A percentile compares a stretch with the other conserved stretches of the same genome.
Conservation (phyloP, 2,113 vertebrate genomes). For the Arothron firmamentum region DNA sequence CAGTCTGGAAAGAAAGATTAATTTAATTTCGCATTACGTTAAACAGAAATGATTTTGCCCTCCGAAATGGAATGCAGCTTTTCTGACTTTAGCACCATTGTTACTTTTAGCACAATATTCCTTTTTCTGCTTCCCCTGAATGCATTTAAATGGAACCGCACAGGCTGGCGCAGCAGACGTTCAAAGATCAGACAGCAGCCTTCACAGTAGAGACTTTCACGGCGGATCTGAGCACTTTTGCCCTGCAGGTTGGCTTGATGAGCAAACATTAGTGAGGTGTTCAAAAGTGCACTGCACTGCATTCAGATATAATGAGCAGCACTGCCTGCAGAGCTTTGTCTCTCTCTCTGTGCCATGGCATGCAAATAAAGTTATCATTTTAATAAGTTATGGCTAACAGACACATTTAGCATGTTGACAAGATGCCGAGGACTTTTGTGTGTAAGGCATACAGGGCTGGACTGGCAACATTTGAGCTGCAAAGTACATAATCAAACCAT, state of each 20-base stretch:
- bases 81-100: neutral
- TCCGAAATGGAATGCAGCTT: neutral
- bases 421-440: conserved; percentile 31
- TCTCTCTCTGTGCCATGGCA: conserved; percentile 22
- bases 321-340: conserved; percentile 37
- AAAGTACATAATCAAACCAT: neutral
- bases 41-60: too few species aligned
- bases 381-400: conserved; percentile 39
- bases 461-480: neutral
- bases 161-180: neutral
- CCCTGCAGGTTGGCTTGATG: conserved; percentile 51
- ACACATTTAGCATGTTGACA: conserved; percentile 44
- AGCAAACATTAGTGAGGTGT: conserved; percentile 49
- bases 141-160: neutral
- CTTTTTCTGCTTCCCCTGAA: neutral
- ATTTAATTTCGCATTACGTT: too few species aligned
- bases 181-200: neutral
- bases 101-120: neutral
- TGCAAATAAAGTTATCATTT: conserved; percentile 41
- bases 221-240: conserved; percentile 22
- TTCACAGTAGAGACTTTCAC: neutral
- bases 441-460: conserved; percentile 8
- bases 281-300: conserved; percentile 32
- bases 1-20: too few species aligned
- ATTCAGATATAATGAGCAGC: conserved; percentile 46